These are phyloP conservation scores for Xestia rhomboidea DNA, from an alignment of 2,888 invertebrate species.

Conservation along the genomic window DNA sequence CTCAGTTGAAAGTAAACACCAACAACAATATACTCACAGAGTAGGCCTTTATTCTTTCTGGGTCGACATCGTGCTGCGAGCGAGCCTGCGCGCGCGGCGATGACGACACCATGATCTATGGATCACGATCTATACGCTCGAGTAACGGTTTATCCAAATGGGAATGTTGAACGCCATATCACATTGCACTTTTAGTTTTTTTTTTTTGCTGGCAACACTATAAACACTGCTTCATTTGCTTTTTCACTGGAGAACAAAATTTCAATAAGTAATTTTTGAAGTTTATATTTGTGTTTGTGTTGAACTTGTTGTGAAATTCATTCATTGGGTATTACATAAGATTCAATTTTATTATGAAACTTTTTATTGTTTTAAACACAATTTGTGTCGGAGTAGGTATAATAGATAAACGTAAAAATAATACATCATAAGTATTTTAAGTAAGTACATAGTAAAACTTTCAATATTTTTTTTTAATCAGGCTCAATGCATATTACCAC, in stretches of 20 bases:
- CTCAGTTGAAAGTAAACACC: constrained; percentile 53
- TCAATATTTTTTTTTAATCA: too few relatives aligned
- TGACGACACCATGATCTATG: constrained; percentile 89
- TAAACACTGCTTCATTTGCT: constrained; percentile 36
- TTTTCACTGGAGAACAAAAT: constrained; percentile 19
- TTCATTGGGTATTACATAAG: constrained; percentile 41
- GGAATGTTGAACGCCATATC: constrained; percentile 64
- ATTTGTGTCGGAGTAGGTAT: too few relatives aligned
- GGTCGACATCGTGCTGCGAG: constrained; percentile 87
- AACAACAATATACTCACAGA: constrained; percentile 82
- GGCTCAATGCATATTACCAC: too few relatives aligned
- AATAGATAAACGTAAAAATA: too few relatives aligned
- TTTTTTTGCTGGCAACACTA: constrained; percentile 34
- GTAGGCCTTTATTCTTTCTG: constrained; percentile 88
- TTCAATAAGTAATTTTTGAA: not conserved
- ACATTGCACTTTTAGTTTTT: constrained; percentile 61
- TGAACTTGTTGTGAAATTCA: not conserved
- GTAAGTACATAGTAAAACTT: too few relatives aligned
- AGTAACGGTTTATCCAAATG: constrained; percentile 67
- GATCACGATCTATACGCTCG: constrained; percentile 81
- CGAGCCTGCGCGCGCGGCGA: constrained; percentile 88
- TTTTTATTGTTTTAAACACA: not conserved
- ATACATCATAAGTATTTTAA: too few relatives aligned
- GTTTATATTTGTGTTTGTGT: constrained; percentile 31
- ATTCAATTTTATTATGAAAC: not conserved